A percentile compares a stretch with the other conserved stretches of the same genome.
Conservation (phyloP, 1,140 invertebrate species). For the Drosophila kurseongensis region DNA sequence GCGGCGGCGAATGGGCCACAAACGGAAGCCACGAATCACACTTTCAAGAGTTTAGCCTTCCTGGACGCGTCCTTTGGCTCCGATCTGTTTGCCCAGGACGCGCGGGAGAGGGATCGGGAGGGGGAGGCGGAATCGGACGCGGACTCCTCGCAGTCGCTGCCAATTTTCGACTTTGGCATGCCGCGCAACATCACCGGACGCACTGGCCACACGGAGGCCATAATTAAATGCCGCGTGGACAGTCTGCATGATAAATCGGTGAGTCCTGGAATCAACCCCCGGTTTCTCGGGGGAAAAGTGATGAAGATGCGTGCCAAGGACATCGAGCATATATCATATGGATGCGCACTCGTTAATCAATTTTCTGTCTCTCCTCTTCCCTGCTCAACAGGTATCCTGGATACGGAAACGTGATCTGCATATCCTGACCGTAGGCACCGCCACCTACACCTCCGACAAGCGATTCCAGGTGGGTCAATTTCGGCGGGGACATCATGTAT, state of each 20-base stretch:
- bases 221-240: conserved; percentile 93
- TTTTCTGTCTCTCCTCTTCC: conserved; percentile 13
- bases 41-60: conserved; percentile 77
- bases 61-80: conserved; percentile 47
- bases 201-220: conserved; percentile 92
- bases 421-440: conserved; percentile 90
- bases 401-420: conserved; percentile 91
- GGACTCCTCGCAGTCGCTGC: conserved; percentile 56
- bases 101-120: conserved; percentile 1
- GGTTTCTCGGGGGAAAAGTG: background rate
- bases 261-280: conserved; percentile 20
- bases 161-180: conserved; percentile 90
- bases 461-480: conserved; percentile 86
- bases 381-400: conserved; percentile 88
- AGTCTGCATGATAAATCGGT: conserved; percentile 93
- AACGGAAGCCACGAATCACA: conserved; percentile 78
- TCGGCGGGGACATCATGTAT: background rate
- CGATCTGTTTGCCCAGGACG: conserved; percentile 56
- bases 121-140: background rate
- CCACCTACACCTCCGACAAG: conserved; percentile 91
- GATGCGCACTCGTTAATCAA: conserved; percentile 50
- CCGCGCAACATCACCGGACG: conserved; percentile 92
- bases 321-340: conserved; percentile 32
- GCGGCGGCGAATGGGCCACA: conserved; percentile 43
- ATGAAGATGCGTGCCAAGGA: conserved; percentile 38